These are phyloP conservation scores for Orcinus orca DNA, from an alignment of 2,113 vertebrate species.

Conservation along the genomic window DNA sequence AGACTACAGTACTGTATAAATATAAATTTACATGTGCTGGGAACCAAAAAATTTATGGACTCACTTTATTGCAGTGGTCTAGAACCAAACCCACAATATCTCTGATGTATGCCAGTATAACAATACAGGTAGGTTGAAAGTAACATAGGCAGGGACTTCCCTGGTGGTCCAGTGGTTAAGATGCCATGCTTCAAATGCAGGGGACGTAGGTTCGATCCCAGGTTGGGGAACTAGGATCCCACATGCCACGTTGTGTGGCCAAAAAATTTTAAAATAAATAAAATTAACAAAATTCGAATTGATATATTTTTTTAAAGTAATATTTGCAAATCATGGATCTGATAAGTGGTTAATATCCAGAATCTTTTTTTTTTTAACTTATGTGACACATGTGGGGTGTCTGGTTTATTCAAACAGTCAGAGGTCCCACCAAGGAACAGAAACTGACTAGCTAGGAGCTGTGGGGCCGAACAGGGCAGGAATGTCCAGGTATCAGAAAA, in stretches of 20 bases:
- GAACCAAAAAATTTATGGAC: background rate
- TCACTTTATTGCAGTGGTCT: background rate
- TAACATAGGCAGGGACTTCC: background rate
- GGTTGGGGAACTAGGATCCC: too few species aligned
- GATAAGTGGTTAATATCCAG: background rate
- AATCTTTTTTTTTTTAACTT: background rate
- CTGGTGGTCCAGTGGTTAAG: too few species aligned
- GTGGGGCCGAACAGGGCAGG: background rate
- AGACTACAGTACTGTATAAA: background rate
- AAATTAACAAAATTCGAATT: too few species aligned
- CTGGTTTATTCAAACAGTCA: conserved; percentile 57
- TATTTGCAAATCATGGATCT: background rate
- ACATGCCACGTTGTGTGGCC: too few species aligned
- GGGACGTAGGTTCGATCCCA: too few species aligned
- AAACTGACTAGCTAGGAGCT: background rate
- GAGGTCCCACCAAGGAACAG: background rate
- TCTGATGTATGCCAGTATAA: background rate
- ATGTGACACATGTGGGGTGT: background rate
- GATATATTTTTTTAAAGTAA: background rate
- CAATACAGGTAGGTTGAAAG: background rate
- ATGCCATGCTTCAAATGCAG: too few species aligned
- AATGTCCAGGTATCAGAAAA: background rate
- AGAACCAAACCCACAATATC: background rate
- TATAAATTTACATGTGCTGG: background rate
- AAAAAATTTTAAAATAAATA: too few species aligned